These are phyloP conservation scores for Caenorhabditis drosophilae DNA, from an alignment of 2,888 invertebrate species.

Conservation along the genomic window DNA sequence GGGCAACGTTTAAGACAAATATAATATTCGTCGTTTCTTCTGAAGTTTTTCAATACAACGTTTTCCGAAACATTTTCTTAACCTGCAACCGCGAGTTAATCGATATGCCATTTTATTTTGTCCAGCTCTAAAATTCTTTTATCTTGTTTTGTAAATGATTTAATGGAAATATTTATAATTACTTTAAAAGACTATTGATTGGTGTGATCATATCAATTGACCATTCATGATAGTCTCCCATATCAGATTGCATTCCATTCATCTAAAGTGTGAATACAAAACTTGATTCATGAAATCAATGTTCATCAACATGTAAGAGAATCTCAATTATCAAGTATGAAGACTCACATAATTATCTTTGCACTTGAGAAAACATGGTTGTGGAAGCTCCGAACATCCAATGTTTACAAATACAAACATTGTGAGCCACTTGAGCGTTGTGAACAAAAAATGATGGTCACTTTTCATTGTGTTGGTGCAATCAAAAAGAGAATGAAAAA, in stretches of 20 bases:
- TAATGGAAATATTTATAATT: too few relatives aligned
- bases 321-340: slow-evolving; percentile 1
- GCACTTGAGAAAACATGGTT: slow-evolving; percentile 57
- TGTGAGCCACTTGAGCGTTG: background rate
- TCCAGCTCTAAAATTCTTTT: too few relatives aligned
- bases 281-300: too few relatives aligned
- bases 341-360: slow-evolving; percentile 63
- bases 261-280: too few relatives aligned
- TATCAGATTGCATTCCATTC: slow-evolving; percentile 57
- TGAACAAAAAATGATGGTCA: slow-evolving; percentile 9
- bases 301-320: too few relatives aligned
- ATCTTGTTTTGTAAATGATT: too few relatives aligned
- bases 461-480: slow-evolving; percentile 3
- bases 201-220: slow-evolving; percentile 58
- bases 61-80: background rate
- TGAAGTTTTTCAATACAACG: slow-evolving; percentile 9
- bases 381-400: slow-evolving; percentile 27
- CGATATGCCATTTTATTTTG: slow-evolving; percentile 27
- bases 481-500: background rate
- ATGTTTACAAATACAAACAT: background rate
- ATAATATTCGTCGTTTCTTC: slow-evolving; percentile 49
- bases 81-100: slow-evolving; percentile 42
- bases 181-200: slow-evolving; percentile 51
- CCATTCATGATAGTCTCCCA: slow-evolving; percentile 54
- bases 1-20: slow-evolving; percentile 48